A percentile compares a stretch with the other conserved stretches of the same genome.
Evolutionary conservation across 53 echinoderm and acorn worm genomes (phyloP).

Genomic region (Paracentrotus lividus): DNA sequence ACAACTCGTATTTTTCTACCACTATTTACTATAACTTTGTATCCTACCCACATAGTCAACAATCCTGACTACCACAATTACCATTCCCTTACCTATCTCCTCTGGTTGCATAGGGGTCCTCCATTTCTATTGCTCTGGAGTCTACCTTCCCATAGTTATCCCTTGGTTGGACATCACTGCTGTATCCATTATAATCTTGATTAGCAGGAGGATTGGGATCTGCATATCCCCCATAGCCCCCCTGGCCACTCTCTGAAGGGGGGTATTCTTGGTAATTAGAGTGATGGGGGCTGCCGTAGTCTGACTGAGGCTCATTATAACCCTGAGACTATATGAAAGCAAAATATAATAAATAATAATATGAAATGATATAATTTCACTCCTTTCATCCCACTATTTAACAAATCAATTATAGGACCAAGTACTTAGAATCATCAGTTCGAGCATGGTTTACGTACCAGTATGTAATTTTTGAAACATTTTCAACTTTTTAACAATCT

Average conservation of each 20-base stretch:
- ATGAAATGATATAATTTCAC: too few species aligned
- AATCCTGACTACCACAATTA: neutral
- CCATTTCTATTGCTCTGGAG: neutral
- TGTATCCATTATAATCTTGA: conserved; percentile 26
- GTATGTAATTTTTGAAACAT: too few species aligned
- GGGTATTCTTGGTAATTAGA: conserved; percentile 75
- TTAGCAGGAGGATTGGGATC: conserved; percentile 16
- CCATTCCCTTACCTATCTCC: neutral
- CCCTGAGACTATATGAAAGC: neutral
- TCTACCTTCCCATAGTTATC: neutral
- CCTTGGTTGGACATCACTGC: conserved; percentile 5
- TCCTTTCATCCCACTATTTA: too few species aligned
- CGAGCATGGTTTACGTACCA: too few species aligned
- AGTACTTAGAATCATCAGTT: too few species aligned
- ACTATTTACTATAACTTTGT: too few species aligned
- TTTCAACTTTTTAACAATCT: too few species aligned
- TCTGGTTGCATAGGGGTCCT: conserved; percentile 34
- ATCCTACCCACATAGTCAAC: too few species aligned
- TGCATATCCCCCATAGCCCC: conserved; percentile 58
- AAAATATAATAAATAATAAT: neutral
- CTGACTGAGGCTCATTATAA: conserved; percentile 46
- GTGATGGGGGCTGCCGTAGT: conserved; percentile 66
- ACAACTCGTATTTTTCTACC: too few species aligned
- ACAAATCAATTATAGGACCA: too few species aligned
- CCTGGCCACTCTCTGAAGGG: conserved; percentile 58